These are phyloP conservation scores for Drosophila ambigua DNA, from an alignment of 1,140 invertebrate genomes.

Conservation along the genomic window DNA sequence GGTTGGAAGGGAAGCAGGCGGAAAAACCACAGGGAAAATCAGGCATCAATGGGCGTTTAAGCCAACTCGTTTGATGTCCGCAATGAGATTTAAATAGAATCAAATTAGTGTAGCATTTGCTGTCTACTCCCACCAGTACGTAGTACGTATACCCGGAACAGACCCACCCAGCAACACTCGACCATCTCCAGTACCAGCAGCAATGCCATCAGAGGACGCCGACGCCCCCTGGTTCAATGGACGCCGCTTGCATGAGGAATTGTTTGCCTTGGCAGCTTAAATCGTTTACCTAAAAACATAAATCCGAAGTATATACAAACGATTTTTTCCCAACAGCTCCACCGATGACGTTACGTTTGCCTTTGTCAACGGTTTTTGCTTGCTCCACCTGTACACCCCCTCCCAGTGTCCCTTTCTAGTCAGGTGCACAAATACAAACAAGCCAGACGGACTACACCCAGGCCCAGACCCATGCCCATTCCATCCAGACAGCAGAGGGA, in stretches of 20 bases:
- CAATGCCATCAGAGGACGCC: background rate
- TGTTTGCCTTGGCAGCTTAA: constrained; percentile 77
- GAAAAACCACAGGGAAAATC: constrained; percentile 51
- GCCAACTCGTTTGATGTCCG: constrained; percentile 74
- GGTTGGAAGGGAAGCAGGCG: background rate
- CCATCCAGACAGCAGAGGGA: constrained; percentile 6
- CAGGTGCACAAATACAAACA: constrained; percentile 75
- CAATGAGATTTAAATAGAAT: constrained; percentile 83
- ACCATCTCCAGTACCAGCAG: background rate
- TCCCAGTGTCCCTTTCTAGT: constrained; percentile 56
- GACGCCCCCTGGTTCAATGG: constrained; percentile 51
- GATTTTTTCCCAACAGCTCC: constrained; percentile 26
- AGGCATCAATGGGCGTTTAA: constrained; percentile 74
- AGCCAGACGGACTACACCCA: constrained; percentile 11
- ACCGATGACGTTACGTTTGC: constrained; percentile 65
- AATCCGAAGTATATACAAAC: constrained; percentile 67
- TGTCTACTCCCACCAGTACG: constrained; percentile 8
- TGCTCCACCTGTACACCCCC: constrained; percentile 5
- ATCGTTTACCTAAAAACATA: constrained; percentile 78
- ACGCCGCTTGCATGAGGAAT: constrained; percentile 57
- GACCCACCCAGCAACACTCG: background rate
- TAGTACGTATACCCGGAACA: no score
- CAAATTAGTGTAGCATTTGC: constrained; percentile 77
- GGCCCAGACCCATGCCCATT: background rate
- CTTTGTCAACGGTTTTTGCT: constrained; percentile 76